Evolutionary conservation across 2,113 vertebrate genomes (phyloP).

Genomic region (Microcebus ravelobensis): DNA sequence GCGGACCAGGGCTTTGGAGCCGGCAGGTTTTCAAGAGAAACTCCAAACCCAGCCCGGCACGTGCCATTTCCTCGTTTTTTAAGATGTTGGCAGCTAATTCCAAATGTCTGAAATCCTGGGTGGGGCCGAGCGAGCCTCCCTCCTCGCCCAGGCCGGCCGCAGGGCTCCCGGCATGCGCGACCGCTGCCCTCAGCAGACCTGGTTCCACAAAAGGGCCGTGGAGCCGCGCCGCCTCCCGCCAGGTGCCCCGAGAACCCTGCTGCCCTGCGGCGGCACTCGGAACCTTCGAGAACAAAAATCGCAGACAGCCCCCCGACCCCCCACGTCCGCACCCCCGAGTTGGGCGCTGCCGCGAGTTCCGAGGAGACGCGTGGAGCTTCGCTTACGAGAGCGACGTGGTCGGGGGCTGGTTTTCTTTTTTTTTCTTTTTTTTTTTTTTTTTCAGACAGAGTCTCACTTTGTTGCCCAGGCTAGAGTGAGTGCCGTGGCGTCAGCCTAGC

Average conservation of each 20-base stretch:
- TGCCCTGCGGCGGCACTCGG: background rate
- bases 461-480: no score
- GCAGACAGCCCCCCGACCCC: background rate
- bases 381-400: background rate
- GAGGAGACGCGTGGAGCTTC: no score
- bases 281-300: background rate
- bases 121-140: background rate
- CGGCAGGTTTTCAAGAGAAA: background rate
- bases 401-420: background rate
- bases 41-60: background rate
- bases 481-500: no score
- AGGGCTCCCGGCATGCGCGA: background rate
- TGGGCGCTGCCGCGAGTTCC: background rate
- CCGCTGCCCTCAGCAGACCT: background rate
- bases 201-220: background rate
- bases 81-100: background rate
- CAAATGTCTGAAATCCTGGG: background rate
- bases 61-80: background rate
- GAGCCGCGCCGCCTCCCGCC: fast-evolving
- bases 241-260: background rate
- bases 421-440: no score
- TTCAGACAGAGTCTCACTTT: no score
- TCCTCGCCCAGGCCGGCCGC: background rate
- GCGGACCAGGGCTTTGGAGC: background rate
- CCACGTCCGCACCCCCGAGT: fast-evolving